Evolutionary conservation across 2,888 invertebrate genomes (phyloP), one percentile per base, ranked within the genome.

Genomic region (Diarsia brunnea): DNA sequence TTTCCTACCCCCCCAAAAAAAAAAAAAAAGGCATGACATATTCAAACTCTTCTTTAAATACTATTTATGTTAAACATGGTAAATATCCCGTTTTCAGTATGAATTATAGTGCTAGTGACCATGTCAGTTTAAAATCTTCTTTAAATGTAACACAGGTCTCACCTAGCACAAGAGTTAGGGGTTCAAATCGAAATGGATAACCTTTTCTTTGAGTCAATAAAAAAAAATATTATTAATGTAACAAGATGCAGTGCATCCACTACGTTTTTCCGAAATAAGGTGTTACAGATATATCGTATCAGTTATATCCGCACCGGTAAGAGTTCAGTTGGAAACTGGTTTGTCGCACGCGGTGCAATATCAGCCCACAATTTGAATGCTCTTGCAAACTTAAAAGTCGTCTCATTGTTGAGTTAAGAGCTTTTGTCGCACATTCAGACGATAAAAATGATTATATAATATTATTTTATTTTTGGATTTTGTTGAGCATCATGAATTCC

Each of bases 321-420:
- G 75, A 81, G 71, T 70, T 60, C 61, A 76, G 49, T 71, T 66
- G 68, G 51, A 60, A 85, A 82, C 82, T 51, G 82, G 82, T 82
- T 82, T 82, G 66, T 75, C 58, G 76, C 49, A 31, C 14, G 43
- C 71, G 31, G 51, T 60, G 65, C 69, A 66, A 76, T 67, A 75
- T 71, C 65, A 81, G 24, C 75, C 85, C 61, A 66, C 85, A 61
- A 69, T 84, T 69, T 71, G 38, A 69, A 84, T 68, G 53, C 51
- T 82, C 66, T 69, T 80, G 74, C 82, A 43, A 77, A 81, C 69
- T 61, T 77, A 73, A 47, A 63, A 76, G 53, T 72, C 63, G 45
- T 72, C 49, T 67, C 70, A 69, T 72, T 72, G 79, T 64, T 61
- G 47, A 49, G 47, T 66, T 67, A 27, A 76, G 53, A 55, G 51